Base-by-base conservation (phyloP, 2,113 vertebrate genomes). In the Otis tarda region DNA sequence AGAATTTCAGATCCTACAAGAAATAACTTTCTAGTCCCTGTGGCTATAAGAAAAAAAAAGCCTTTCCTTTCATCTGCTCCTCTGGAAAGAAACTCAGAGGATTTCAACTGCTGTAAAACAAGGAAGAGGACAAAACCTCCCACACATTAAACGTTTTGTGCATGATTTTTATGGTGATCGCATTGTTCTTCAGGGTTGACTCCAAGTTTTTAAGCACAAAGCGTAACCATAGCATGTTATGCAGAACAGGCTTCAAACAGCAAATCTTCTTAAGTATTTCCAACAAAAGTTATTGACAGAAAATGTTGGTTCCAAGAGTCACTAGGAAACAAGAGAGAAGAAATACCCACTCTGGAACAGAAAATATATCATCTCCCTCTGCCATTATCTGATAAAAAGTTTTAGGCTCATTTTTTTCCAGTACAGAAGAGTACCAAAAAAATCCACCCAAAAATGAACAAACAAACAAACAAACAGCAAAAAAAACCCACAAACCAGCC, bases 41-140 rank as follows among this genome's bases (percentile, higher is more conserved):
- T 27, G 33, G 14, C 39, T 93, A 75, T 63, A 33, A 43, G 14
- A 35, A 74, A 81, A 85, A 80, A 80, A 49, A 33, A 2, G 1
- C 20, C 23, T 85, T 78, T 78, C n/a, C 35, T 91, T 91, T 83
- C 69, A 35, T 37, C 57, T 82, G 30, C 43, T 93, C 17, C 53
- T 91, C 65, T 70, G 16, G 21, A 87, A 83, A 56, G 49, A 56
- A 85, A 82, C 30, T 82, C 43, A 5, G 56, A 81, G 35, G 27
- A 69, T 90, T 90, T 93, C 53, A 87, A 56, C 28, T 39, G 43
- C 94, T 85, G 43, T 52, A 90, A 93, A 97, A 93, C 57, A 95
- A 85, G 60, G 45, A 75, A 81, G 21, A 87, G 49, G 87, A 91
- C 78, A 85, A 79, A 87, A 8, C 61, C 61, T 90, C 90, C 74